Evolutionary conservation across 2,888 invertebrate species (phyloP), one percentile per base, ranked within the genome.

Genomic region (Thumatha senex): DNA sequence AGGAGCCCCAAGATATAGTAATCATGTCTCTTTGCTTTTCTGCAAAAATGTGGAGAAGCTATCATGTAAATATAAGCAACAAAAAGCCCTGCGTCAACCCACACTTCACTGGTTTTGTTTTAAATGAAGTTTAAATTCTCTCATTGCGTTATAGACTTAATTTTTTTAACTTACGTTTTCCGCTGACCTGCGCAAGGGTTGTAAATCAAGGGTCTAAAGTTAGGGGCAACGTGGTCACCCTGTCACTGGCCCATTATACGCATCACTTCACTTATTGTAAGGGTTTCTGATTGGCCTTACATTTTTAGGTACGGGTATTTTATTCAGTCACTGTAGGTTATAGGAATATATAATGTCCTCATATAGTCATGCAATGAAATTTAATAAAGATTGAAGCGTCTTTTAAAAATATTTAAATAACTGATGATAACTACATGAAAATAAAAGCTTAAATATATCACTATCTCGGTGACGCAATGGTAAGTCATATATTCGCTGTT

Each of bases 251-350:
- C 62, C 63, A 64, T 62, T 68, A 63, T 62, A 57, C 73, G 74
- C 75, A 64, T 70, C 77, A 69, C 61, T 70, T 59, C 65, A 63
- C 71, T 46, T 67, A 69, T 69, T 74, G 73, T 61, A 62, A 68
- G 73, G 72, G 67, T 54, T 58, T 53, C 58, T 66, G 72, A 68
- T 70, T 68, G 58, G 52, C 56, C 54, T 63, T 54, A 63, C 38
- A 18, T 30, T 57, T 69, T 69, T 69, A 56, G 63, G 57, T 49
- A 54, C 51, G 18, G 18, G 18, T 55, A 56, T 63, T 67, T 69
- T 66, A 61, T 68, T 66, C 63, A 60, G 59, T 57, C 60, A 64
- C 56, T 56, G 52, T 58, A 56, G 58, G 54, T 56, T 51, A 41
- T 47, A 48, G 38, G 39, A 24, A 24, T n/a, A n/a, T n/a, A n/a